Evolutionary conservation across 2,113 vertebrate genomes (phyloP).

Genomic region (Muntiacus reevesi): DNA sequence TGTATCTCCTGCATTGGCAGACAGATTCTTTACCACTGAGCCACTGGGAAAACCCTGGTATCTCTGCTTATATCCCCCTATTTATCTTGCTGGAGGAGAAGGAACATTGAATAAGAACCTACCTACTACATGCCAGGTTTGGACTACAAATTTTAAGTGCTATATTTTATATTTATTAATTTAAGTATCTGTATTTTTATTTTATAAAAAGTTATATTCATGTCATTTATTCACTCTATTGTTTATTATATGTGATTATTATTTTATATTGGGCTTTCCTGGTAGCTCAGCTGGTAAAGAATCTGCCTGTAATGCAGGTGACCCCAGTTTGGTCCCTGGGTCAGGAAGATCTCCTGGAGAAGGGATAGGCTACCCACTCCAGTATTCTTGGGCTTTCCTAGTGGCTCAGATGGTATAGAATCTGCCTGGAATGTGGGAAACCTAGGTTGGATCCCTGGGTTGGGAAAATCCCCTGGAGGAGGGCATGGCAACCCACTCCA

Average conservation of each 20-base stretch:
- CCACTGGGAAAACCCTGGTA: not conserved
- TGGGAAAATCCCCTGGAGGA: not conserved
- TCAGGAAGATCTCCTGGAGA: not conserved
- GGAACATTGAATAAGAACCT: not conserved
- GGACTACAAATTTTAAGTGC: not conserved
- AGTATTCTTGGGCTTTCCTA: not conserved
- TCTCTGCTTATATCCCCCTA: not conserved
- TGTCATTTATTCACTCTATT: not conserved
- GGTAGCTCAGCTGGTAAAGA: not conserved
- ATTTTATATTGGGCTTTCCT: not conserved
- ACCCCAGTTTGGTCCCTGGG: not conserved
- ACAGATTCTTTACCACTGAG: not conserved
- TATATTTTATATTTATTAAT: not conserved
- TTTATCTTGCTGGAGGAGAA: not conserved
- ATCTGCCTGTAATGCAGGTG: not conserved
- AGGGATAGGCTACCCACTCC: not conserved
- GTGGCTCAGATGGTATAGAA: not conserved
- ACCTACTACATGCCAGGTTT: not conserved
- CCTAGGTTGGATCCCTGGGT: not conserved
- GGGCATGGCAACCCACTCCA: not conserved
- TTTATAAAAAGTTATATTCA: not conserved
- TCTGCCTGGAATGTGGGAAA: not conserved
- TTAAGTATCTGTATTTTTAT: not conserved
- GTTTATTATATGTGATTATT: not conserved
- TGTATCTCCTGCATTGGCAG: not conserved